phyloP scores from a whole-genome alignment of 2,113 vertebrate genomes.

The Clarias macrocephalus region DNA sequence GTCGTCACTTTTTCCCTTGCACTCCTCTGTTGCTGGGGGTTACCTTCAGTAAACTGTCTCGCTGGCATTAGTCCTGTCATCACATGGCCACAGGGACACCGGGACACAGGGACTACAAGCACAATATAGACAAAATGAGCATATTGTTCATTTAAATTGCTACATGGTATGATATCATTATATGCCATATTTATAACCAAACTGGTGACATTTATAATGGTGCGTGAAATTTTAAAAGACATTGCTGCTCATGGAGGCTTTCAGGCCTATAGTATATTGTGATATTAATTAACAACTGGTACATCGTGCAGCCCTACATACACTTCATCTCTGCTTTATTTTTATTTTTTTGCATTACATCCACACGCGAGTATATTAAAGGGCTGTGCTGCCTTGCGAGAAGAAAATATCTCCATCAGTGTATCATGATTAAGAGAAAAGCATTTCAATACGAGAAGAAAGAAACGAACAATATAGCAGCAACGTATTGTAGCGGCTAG shows the following conservation, averaged over 20 bases:
- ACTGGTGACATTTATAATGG: background rate
- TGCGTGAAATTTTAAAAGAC: background rate
- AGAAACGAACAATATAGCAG: background rate
- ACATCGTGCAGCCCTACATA: slow-evolving; percentile 1
- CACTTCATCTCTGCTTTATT: background rate
- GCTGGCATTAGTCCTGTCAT: slow-evolving; percentile 17
- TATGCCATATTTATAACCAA: background rate
- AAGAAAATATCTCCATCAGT: background rate
- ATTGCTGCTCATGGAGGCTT: background rate
- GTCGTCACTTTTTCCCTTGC: slow-evolving; percentile 47
- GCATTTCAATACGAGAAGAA: background rate
- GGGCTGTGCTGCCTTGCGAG: background rate
- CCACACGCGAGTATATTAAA: background rate
- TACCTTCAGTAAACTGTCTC: slow-evolving; percentile 36
- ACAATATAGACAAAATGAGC: background rate
- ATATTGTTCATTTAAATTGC: background rate
- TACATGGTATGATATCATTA: background rate
- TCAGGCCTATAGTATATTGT: background rate
- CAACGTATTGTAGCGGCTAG: background rate
- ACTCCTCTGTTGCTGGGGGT: slow-evolving; percentile 37
- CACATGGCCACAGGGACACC: slow-evolving; percentile 40
- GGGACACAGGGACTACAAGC: background rate
- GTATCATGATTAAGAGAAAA: background rate
- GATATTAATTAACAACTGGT: background rate
- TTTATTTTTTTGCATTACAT: background rate